A percentile compares a stretch with the other conserved stretches of the same genome.
Evolutionary conservation across 2,797 vertebrate species (phyloP).

Genomic region (Takifugu ocellatus): DNA sequence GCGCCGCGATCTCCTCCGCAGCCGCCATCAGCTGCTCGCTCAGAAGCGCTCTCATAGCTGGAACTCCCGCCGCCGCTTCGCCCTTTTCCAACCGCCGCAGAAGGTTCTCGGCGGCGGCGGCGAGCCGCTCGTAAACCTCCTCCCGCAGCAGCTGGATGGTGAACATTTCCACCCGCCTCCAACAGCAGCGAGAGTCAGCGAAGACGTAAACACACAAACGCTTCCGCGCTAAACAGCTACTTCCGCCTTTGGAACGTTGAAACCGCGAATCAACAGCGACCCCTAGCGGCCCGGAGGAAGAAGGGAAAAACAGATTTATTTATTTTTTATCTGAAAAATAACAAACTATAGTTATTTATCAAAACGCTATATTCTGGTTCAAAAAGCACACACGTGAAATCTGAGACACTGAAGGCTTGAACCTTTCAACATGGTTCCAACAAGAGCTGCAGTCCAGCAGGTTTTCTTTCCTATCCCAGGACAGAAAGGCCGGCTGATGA

Average conservation of each 20-base stretch:
- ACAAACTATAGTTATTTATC: too few species aligned
- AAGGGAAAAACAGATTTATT: neutral
- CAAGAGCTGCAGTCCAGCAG: too few species aligned
- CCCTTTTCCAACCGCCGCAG: constrained; percentile 46
- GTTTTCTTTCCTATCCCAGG: too few species aligned
- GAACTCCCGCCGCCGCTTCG: neutral
- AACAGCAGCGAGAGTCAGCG: neutral
- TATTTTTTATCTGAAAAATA: too few species aligned
- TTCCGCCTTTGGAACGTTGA: neutral
- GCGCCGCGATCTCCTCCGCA: constrained; percentile 31
- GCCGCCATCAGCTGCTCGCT: constrained; percentile 40
- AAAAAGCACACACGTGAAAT: too few species aligned
- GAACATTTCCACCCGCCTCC: constrained; percentile 17
- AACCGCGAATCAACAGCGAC: constrained; percentile 2
- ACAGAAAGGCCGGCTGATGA: too few species aligned
- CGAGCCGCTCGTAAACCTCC: constrained; percentile 45
- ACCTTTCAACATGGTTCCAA: too few species aligned
- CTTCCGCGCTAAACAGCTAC: constrained; percentile 9
- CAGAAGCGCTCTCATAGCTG: constrained; percentile 27
- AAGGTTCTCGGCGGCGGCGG: constrained; percentile 37
- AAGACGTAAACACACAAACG: constrained; percentile 23
- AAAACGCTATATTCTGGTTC: too few species aligned
- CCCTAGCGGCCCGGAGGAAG: constrained; percentile 18
- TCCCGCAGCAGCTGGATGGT: constrained; percentile 37
- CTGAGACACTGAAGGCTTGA: too few species aligned